Evolutionary conservation across 2,797 vertebrate genomes (phyloP), one percentile per base, ranked within the genome.

Genomic region (Mastacembelus armatus): DNA sequence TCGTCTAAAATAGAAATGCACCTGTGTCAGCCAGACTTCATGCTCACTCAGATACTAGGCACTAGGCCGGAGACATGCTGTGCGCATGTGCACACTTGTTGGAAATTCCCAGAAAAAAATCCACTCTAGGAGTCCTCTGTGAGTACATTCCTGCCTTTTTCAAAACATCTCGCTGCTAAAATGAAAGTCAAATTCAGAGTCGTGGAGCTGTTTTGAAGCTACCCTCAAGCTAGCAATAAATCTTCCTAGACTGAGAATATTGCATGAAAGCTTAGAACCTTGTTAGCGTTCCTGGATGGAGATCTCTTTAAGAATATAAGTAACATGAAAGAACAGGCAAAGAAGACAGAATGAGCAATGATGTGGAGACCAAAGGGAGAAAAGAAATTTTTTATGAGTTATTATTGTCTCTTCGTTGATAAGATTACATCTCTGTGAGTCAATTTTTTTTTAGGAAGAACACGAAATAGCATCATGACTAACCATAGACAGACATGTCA

Each of bases 71-170:
- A 79, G 51, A 35, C 52, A 4, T 18, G 2, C 43, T 32, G 19
- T n/a, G 26, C 60, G 45, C 85, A 74, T 77, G 78, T 48, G 73
- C 83, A 69, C 71, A 59, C 73, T 60, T 40, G 74, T 87, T 91
- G 92, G 90, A 91, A 91, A 90, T 92, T 92, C 92, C 92, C 89
- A 84, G 83, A 76, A 85, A 85, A 88, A 89, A 91, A 90, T 91
- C 91, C 86, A 74, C 82, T 79, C 83, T 3, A 83, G 64, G 80
- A 78, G 80, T 83, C 80, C 71, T 73, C 78, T 52, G 75, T 61
- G 84, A 81, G 81, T 75, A 65, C 90, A 92, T 91, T 92, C 89
- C 86, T 87, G 74, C n/a, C 66, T 86, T 84, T 81, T 85, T 90
- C 74, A 85, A 44, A 84, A 87, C 84, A 82, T 88, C 70, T 78